Conservation (phyloP, 2,797 vertebrate species). For the Centropyge bicolor region DNA sequence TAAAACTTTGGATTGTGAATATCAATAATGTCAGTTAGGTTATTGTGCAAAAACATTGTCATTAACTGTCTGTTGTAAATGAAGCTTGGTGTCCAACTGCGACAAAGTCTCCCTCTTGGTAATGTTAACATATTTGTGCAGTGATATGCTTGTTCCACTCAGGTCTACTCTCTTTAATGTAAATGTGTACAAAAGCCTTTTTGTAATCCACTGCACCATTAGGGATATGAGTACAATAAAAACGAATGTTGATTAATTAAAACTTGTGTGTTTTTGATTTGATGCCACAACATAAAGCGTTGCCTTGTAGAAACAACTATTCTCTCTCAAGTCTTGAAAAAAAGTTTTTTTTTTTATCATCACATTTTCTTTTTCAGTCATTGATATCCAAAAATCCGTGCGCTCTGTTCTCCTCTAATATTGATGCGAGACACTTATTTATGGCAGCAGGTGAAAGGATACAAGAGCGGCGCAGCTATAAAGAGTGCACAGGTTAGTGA, state of each 20-base stretch:
- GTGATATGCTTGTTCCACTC: neutral
- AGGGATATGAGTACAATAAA: too few species aligned
- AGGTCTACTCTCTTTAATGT: neutral
- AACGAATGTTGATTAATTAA: neutral
- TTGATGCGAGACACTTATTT: neutral
- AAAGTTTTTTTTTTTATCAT: neutral
- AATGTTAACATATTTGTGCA: neutral
- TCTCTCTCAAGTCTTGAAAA: neutral
- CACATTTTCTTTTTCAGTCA: neutral
- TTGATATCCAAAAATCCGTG: neutral
- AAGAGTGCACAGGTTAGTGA: constrained; percentile 26
- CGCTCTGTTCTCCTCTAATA: neutral
- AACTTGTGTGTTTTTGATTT: neutral
- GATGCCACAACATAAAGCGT: neutral
- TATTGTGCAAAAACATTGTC: neutral
- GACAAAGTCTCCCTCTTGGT: neutral
- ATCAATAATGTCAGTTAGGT: neutral
- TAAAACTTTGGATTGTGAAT: neutral
- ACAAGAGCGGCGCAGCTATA: neutral
- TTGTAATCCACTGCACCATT: neutral
- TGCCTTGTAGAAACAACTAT: neutral
- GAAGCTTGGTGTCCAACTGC: neutral
- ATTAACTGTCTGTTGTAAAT: neutral
- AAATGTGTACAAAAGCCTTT: neutral
- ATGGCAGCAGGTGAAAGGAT: constrained; percentile 14